Evolutionary conservation across 2,113 vertebrate species (phyloP).

Genomic region (Heliornis fulica): DNA sequence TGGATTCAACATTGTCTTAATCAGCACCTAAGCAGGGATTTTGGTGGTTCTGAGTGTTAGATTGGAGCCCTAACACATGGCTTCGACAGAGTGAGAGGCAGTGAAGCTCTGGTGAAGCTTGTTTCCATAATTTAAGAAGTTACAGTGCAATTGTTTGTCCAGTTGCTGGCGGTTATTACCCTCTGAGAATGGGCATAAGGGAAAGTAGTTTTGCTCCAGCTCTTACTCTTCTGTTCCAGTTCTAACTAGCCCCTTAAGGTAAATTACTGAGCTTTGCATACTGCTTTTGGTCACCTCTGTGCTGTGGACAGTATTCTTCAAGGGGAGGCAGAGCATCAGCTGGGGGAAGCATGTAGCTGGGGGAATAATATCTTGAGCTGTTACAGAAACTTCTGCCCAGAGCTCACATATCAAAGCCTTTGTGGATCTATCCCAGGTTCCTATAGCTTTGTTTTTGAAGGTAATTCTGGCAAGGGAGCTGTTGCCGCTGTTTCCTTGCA

Average conservation of each 20-base stretch:
- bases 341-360: not conserved
- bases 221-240: not conserved
- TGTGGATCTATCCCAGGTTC: not conserved
- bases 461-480: not conserved
- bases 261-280: not conserved
- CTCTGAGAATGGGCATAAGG: not conserved
- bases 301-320: not conserved
- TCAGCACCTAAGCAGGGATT: not conserved
- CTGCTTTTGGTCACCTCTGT: constrained; percentile 1
- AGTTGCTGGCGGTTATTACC: not conserved
- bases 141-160: not conserved
- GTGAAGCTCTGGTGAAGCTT: not conserved
- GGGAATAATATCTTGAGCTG: not conserved
- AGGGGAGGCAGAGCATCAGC: not conserved
- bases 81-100: not conserved
- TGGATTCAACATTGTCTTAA: not conserved
- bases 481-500: constrained; percentile 24
- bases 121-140: not conserved
- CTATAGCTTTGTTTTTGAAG: constrained; percentile 3
- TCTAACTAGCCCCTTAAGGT: not conserved
- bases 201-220: not conserved
- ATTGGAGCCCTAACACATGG: not conserved
- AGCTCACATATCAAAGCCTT: not conserved
- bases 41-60: not conserved
- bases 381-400: not conserved